Conservation (phyloP, 2,888 invertebrate species). For the Creontiades dilutus region DNA sequence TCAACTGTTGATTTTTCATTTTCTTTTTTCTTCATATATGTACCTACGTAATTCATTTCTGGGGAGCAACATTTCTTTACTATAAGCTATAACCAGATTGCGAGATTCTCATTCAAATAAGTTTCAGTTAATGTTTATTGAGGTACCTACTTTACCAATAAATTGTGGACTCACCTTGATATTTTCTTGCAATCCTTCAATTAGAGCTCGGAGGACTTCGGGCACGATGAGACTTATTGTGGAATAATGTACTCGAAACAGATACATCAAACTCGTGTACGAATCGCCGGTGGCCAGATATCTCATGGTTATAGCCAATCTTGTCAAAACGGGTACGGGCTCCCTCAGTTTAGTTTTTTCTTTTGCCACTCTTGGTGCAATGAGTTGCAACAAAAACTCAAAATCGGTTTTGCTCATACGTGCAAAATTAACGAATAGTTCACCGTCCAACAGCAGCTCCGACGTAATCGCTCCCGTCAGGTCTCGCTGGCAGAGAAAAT, state of each 20-base stretch:
- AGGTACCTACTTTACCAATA: slow-evolving; percentile 2
- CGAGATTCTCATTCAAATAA: slow-evolving; percentile 18
- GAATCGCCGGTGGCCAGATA: slow-evolving; percentile 72
- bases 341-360: slow-evolving; percentile 69
- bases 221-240: slow-evolving; percentile 68
- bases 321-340: slow-evolving; percentile 67
- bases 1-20: slow-evolving; percentile 13
- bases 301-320: slow-evolving; percentile 70
- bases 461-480: no score
- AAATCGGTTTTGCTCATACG: no score
- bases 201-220: slow-evolving; percentile 63
- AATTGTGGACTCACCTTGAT: slow-evolving; percentile 64
- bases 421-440: no score
- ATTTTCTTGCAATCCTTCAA: slow-evolving; percentile 70
- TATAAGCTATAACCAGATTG: background rate
- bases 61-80: slow-evolving; percentile 49
- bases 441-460: no score
- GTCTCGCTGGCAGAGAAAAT: no score
- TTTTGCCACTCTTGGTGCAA: slow-evolving; percentile 72
- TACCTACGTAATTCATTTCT: slow-evolving; percentile 27
- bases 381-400: no score
- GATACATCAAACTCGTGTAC: no score
- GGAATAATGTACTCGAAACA: no score
- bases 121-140: background rate
- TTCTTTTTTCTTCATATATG: background rate